Base-by-base conservation (phyloP, 1,140 invertebrate species). In the Leptoteleia sp. region DNA sequence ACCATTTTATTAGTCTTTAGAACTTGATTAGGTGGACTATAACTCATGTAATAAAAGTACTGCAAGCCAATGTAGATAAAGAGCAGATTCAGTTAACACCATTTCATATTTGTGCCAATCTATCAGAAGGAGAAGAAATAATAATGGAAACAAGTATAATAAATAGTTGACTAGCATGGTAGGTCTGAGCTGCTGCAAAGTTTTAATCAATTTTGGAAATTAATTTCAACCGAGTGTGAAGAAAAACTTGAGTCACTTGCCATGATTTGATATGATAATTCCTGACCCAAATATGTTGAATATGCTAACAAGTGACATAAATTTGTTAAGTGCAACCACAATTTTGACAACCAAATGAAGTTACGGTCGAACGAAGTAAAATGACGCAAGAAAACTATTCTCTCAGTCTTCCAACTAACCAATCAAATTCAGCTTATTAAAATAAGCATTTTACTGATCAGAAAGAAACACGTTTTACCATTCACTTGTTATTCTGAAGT, bases 1-100 rank as follows among this genome's bases (percentile, higher is more conserved):
- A 29, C 16, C 47, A 13, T 50, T 52, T 52, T 52, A 52, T 52
- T 52, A 33, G 48, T 52, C 48, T 37, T 52, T 37, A 22, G 33
- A 37, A 52, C 31, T 35, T 52, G 48, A 52, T 52, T 52, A 52
- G 48, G 5, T 37, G 17, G 48, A 52, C 15, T 52, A 25, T 37
- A 52, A 37, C 33, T 22, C 31, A 17, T 8, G 48, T 33, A 52
- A 52, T 52, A 52, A 52, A 52, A 19, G 47, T 50, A 17, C n/a
- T 22, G 37, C 48, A 37, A 19, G 33, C 16, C 33, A 8, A 37
- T 37, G 16, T 12, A 22, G 48, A 52, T 52, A 52, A 52, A 37
- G 48, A 37, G 33, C 16, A 9, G 50, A 54, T 54, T 54, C 50
- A 54, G 33, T 54, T 54, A 54, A 12, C 22, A 16, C 22, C 50